These are phyloP conservation scores for Dolichomitus sp. DNA, from an alignment of 2,888 invertebrate species.

Conservation along the genomic window DNA sequence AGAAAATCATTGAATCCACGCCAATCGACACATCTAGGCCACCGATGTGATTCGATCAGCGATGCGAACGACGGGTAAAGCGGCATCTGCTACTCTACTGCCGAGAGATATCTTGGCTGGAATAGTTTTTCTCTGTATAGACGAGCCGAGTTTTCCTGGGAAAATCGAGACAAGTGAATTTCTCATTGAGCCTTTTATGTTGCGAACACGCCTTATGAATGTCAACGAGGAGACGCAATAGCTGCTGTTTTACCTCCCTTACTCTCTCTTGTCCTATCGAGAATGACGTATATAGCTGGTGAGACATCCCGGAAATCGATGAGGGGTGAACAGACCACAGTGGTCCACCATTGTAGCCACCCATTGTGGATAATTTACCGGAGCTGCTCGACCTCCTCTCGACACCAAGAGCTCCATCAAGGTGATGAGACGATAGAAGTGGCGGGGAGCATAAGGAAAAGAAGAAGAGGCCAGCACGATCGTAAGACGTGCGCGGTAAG, in stretches of 20 bases:
- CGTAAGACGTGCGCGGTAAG: conserved; percentile 43
- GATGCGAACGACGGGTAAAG: conserved; percentile 23
- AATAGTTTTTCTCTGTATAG: conserved; percentile 31
- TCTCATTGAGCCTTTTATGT: conserved; percentile 14
- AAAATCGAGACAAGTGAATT: conserved; percentile 55
- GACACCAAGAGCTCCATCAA: conserved; percentile 4
- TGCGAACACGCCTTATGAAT: conserved; percentile 36
- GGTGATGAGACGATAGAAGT: conserved; percentile 7
- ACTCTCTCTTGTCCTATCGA: too few species aligned
- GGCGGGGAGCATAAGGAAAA: conserved; percentile 18
- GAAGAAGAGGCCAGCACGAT: conserved; percentile 13
- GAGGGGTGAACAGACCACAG: conserved; percentile 23
- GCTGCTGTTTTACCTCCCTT: too few species aligned
- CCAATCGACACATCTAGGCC: conserved; percentile 42
- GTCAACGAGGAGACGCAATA: conserved; percentile 30
- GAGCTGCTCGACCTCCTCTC: conserved; percentile 28
- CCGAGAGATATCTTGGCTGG: neutral
- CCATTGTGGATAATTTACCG: conserved; percentile 46
- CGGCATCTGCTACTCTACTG: neutral
- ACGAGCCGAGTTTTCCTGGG: conserved; percentile 17
- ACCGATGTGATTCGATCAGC: conserved; percentile 43
- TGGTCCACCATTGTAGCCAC: conserved; percentile 30
- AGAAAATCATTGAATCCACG: conserved; percentile 51
- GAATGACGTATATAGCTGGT: conserved; percentile 36
- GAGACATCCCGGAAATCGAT: conserved; percentile 25